These are phyloP conservation scores for Drosophila arawakana DNA, from an alignment of 1,140 invertebrate genomes.

Conservation along the genomic window DNA sequence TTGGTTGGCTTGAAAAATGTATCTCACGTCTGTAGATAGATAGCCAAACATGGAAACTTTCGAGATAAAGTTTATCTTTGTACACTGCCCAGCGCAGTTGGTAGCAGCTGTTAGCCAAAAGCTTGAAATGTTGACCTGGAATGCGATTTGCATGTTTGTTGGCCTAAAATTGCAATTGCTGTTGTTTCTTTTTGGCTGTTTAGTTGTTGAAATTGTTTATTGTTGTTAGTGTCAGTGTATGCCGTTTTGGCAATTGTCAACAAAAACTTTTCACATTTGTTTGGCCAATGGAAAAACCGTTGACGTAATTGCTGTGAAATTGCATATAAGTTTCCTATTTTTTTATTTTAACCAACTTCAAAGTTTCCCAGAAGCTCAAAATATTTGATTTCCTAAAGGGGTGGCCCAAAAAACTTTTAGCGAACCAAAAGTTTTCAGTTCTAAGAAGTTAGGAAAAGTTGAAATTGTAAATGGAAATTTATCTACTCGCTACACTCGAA, in stretches of 20 bases:
- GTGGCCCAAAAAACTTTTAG: slow-evolving; percentile 3
- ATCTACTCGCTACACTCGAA: no score
- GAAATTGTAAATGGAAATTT: neutral
- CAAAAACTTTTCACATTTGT: slow-evolving; percentile 67
- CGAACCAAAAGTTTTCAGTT: neutral
- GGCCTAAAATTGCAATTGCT: slow-evolving; percentile 63
- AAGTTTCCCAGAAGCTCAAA: slow-evolving; percentile 29
- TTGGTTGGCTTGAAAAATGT: slow-evolving; percentile 62
- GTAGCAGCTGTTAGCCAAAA: slow-evolving; percentile 43
- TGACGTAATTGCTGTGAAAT: slow-evolving; percentile 75
- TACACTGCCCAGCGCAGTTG: slow-evolving; percentile 53
- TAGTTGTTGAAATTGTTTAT: slow-evolving; percentile 4
- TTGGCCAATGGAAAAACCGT: slow-evolving; percentile 52
- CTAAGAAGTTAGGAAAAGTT: neutral
- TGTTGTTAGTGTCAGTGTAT: slow-evolving; percentile 19
- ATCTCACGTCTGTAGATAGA: slow-evolving; percentile 62
- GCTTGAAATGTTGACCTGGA: slow-evolving; percentile 71
- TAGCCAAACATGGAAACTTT: slow-evolving; percentile 62
- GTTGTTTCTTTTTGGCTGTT: slow-evolving; percentile 31
- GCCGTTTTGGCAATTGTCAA: slow-evolving; percentile 73
- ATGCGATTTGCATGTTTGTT: slow-evolving; percentile 78
- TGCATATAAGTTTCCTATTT: slow-evolving; percentile 49
- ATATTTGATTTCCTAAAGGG: slow-evolving; percentile 7
- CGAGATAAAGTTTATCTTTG: slow-evolving; percentile 74
- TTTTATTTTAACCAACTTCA: neutral